A percentile compares a stretch with the other conserved stretches of the same genome.
Evolutionary conservation across 2,888 invertebrate species (phyloP).

Genomic region (Leptopilina myrica): DNA sequence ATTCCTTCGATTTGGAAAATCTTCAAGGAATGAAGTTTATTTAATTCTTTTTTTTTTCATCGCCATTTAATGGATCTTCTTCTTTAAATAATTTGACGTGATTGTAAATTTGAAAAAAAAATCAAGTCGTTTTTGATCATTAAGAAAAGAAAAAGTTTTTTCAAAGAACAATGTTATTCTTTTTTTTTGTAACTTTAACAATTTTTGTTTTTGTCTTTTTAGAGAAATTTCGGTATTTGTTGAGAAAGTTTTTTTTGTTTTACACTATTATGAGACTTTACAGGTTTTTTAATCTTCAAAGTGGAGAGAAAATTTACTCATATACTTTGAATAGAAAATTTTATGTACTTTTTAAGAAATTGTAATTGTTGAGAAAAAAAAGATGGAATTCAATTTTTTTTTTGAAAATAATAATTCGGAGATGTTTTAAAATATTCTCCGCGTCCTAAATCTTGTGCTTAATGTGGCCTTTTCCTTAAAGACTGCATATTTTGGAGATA

Average conservation of each 20-base stretch:
- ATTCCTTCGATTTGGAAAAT: slow-evolving; percentile 61
- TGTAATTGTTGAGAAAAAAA: not conserved
- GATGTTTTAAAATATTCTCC: not conserved
- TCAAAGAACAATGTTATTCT: no score
- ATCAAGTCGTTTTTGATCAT: no score
- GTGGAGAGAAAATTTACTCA: no score
- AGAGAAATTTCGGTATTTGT: no score
- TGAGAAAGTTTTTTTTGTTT: no score
- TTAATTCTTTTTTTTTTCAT: slow-evolving; percentile 47
- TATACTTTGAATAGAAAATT: no score
- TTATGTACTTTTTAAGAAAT: not conserved
- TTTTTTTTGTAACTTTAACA: no score
- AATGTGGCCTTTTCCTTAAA: slow-evolving; percentile 72
- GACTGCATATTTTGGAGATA: slow-evolving; percentile 69
- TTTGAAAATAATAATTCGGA: not conserved
- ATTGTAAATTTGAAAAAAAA: slow-evolving; percentile 25
- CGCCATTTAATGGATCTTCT: slow-evolving; percentile 15
- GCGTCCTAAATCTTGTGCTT: slow-evolving; percentile 48
- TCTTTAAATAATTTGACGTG: slow-evolving; percentile 49
- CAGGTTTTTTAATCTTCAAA: no score
- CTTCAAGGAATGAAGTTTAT: slow-evolving; percentile 43
- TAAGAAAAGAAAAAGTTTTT: not conserved
- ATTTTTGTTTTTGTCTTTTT: no score
- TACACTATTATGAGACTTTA: no score
- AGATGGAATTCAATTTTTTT: slow-evolving; percentile 4